Base-by-base conservation (phyloP, 2,113 vertebrate species). In the Chionis minor region DNA sequence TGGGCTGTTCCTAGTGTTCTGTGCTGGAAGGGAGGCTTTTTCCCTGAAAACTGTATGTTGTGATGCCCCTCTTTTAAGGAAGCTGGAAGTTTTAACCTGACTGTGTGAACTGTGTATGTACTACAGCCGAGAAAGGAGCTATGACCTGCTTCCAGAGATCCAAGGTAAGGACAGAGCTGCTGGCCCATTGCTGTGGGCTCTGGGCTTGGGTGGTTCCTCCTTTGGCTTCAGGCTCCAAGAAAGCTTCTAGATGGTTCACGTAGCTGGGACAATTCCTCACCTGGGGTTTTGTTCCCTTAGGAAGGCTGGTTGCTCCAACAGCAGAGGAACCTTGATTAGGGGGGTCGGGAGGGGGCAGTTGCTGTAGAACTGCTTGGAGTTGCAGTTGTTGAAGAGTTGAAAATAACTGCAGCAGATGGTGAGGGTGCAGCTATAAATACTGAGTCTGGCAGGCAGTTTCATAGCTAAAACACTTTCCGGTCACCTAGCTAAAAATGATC, bases 1-100 rank as follows among this genome's bases (percentile, higher is more conserved):
- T 0, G 1, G 6, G 30, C 14, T 47, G 2, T 8, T 17, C 4
- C 0, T 0, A 3, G 40, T 32, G 18, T 1, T 78, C 16, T 49
- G 21, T 1, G 18, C 13, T 54, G 40, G 16, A 18, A 20, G 0
- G 7, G 4, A 14, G 44, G 44, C 44, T 44, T 44, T 32, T 13
- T 38, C 38, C 38, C 3, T 38, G 12, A 9, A 8, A 21, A 1
- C 2, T 32, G 4, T 8, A 15, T 18, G 27, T 10, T 66, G 26
- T 0, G 3, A 28, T 6, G 3, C 8, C 6, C 6, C 2, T 44
- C 23, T 58, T 27, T 24, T 11, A 38, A 26, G n/a, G 38, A 61
- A 44, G 1, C 16, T 6, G 4, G 23, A 49, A 32, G 30, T 12
- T 51, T 59, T 19, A 5, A 8, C 22, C 13, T 30, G 22, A 3